Evolutionary conservation across 2,797 vertebrate genomes (phyloP).

Genomic region (Pterois miles): DNA sequence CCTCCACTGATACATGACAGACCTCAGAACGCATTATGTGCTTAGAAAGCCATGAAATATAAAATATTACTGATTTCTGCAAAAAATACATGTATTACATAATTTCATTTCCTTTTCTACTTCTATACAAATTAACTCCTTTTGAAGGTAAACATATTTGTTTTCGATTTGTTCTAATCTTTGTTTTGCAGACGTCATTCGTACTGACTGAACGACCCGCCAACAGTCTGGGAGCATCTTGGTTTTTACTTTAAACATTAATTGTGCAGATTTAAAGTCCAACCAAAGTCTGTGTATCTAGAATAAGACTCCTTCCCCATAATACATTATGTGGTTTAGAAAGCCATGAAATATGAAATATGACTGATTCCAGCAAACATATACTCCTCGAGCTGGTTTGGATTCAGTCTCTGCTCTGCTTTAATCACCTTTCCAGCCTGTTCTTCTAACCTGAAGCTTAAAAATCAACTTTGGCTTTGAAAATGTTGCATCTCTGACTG

Average conservation of each 20-base stretch:
- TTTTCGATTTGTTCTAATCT: background rate
- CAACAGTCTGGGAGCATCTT: too few species aligned
- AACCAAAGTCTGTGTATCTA: background rate
- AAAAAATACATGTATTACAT: background rate
- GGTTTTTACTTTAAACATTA: too few species aligned
- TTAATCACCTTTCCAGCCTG: background rate
- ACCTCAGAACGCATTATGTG: background rate
- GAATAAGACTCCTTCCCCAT: background rate
- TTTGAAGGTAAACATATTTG: background rate
- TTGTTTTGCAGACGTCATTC: too few species aligned
- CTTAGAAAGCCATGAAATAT: background rate
- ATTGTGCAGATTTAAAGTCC: too few species aligned
- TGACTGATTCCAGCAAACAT: background rate
- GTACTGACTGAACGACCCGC: too few species aligned
- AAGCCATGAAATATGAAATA: background rate
- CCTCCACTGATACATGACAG: background rate
- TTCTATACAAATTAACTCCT: background rate
- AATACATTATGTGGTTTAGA: background rate
- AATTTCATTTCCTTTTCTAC: background rate
- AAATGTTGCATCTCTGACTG: background rate
- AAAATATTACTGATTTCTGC: background rate
- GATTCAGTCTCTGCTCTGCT: background rate
- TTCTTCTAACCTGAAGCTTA: background rate
- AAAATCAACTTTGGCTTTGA: rapidly evolving
- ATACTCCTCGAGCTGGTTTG: background rate